Conservation (phyloP, 2,113 vertebrate genomes). For the Zeus faber region DNA sequence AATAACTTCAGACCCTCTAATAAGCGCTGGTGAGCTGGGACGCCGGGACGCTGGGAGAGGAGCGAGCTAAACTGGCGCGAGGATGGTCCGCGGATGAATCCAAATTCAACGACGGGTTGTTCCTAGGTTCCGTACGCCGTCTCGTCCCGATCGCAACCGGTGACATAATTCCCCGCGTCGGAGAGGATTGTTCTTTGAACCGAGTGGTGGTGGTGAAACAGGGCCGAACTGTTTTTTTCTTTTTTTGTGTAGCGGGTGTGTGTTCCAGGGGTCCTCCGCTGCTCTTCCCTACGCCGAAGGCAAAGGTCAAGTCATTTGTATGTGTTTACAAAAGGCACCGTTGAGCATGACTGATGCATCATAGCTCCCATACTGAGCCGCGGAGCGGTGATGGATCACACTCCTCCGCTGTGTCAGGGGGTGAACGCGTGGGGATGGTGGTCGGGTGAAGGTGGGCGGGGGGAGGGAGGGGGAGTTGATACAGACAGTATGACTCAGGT, state of each 20-base stretch:
- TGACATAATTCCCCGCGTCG: too few relatives aligned
- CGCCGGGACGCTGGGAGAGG: conserved; percentile 22
- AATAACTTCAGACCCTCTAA: conserved; percentile 60
- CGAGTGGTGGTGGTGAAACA: too few relatives aligned
- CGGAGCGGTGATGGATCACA: conserved; percentile 55
- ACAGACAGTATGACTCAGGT: conserved; percentile 31
- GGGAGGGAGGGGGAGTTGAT: conserved; percentile 12
- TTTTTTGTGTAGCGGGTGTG: too few relatives aligned
- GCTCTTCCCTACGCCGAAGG: conserved; percentile 28
- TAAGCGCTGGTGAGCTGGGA: conserved; percentile 46
- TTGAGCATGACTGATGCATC: conserved; percentile 50
- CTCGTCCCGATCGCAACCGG: too few relatives aligned
- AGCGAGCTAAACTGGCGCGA: too few relatives aligned
- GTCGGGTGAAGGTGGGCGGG: background rate
- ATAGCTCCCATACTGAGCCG: conserved; percentile 52
- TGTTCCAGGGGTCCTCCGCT: too few relatives aligned
- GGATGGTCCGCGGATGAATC: too few relatives aligned
- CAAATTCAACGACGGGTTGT: too few relatives aligned
- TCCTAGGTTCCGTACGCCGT: too few relatives aligned
- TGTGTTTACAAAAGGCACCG: conserved; percentile 59
- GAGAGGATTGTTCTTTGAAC: too few relatives aligned
- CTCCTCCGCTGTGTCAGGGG: conserved; percentile 13
- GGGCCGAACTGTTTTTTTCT: too few relatives aligned
- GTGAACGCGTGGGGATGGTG: background rate
- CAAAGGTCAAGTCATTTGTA: conserved; percentile 59